These are phyloP conservation scores for Sorex araneus DNA, from an alignment of 2,113 vertebrate genomes.

Conservation along the genomic window DNA sequence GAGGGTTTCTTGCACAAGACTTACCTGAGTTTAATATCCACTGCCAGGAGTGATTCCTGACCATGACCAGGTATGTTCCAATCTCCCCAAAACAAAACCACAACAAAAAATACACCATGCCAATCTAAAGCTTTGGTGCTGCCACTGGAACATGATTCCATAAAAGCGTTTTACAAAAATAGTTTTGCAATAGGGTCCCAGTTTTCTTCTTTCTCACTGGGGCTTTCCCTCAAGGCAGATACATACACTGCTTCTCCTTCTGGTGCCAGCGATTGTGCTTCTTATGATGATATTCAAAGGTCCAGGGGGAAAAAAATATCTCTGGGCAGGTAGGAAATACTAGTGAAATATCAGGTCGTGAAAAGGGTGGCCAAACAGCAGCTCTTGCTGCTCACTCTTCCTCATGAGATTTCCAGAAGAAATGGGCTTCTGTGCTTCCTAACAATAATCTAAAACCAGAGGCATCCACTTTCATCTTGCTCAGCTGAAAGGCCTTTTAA, in stretches of 20 bases:
- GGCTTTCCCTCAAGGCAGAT: not conserved
- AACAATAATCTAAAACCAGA: conserved; percentile 74
- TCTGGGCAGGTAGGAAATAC: not conserved
- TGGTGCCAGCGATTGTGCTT: not conserved
- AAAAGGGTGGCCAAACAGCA: not conserved
- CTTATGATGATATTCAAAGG: not conserved
- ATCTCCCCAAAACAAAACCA: no score
- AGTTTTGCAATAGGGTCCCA: not conserved
- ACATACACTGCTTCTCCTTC: not conserved
- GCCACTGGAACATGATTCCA: not conserved
- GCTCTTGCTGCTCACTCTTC: not conserved
- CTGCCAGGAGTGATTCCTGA: no score
- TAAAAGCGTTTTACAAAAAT: not conserved
- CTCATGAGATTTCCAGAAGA: conserved; percentile 48
- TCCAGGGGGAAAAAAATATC: not conserved
- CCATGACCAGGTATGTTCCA: no score
- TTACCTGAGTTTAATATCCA: no score
- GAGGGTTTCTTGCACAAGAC: no score
- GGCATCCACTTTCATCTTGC: conserved; percentile 73
- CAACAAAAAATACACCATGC: not conserved
- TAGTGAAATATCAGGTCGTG: not conserved
- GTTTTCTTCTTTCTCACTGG: not conserved
- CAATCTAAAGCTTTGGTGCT: not conserved
- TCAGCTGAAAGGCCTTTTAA: conserved; percentile 78
- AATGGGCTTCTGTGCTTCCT: conserved; percentile 46